Base-by-base conservation (phyloP, 92 coral and sea anemone species). In the Zoanthus solanderi region DNA sequence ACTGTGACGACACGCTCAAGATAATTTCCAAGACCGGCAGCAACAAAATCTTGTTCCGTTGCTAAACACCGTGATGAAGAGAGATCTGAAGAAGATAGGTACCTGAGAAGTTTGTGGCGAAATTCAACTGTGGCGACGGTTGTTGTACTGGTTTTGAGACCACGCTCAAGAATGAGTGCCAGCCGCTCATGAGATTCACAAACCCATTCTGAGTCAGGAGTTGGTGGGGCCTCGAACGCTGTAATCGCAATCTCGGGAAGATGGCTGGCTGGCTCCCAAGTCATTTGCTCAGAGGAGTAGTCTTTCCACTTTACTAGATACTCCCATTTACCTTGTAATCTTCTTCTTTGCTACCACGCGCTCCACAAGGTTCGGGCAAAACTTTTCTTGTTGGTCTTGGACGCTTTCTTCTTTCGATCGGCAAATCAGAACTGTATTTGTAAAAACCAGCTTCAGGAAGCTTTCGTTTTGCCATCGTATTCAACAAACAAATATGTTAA, bases 1-100 rank as follows among this genome's bases (percentile, higher is more conserved):
- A 86, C 84, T 2, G 90, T 90, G 73, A 90, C 78, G 31, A 71
- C 47, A 34, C 72, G 88, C 90, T 76, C 72, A 56, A 87, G 74
- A 31, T 46, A 90, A 50, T 87, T 34, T 23, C 73, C 90, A 14
- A 90, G 78, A 5, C 85, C 88, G 34, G 93, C 88, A 10, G 72
- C 72, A 23, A 63, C 15, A 50, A 90, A 90, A 13, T 90, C 93
- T 17, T 87, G 78, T 44, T 87, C 90, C 32, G 44, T 68, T 47
- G 77, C 90, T 29, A 54, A 57, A 63, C 17, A 81, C 47, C 47
- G 60, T 18, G 83, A 50, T 11, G 75, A 65, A 75, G 85, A 14
- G 37, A 90, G 79, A 9, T 90, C 87, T 30, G 74, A 57, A 89
- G 87, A 57, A 89, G 16, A 58, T 29, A 86, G 48, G 18, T 58